Percentiles rank a stretch among this genome's conserved stretches.
Conservation (phyloP, 2,888 invertebrate species). For the Chouioia cunea region DNA sequence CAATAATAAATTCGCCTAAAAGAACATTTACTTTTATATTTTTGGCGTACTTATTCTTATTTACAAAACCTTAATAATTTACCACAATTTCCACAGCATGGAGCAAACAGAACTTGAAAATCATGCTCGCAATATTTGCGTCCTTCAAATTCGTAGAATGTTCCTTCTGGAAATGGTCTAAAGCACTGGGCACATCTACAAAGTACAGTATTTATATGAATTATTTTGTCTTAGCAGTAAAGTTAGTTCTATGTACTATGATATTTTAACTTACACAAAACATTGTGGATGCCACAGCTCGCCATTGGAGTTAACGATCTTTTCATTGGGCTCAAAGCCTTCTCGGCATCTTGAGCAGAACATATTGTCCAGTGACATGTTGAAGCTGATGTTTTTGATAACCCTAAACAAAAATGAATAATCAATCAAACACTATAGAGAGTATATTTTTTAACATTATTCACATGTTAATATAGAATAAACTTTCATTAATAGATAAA, state of each 20-base stretch:
- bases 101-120: constrained; percentile 96
- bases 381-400: constrained; percentile 41
- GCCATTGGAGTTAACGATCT: constrained; percentile 98
- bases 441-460: too few species aligned
- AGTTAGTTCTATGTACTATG: constrained; percentile 14
- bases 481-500: neutral
- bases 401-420: constrained; percentile 50
- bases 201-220: constrained; percentile 43
- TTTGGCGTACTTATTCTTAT: neutral
- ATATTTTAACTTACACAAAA: constrained; percentile 87
- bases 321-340: constrained; percentile 95
- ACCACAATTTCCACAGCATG: constrained; percentile 87
- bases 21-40: constrained; percentile 19
- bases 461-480: too few species aligned
- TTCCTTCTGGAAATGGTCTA: constrained; percentile 95
- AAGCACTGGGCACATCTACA: constrained; percentile 97
- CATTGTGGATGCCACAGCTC: constrained; percentile 99
- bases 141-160: constrained; percentile 99
- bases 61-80: constrained; percentile 46
- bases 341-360: constrained; percentile 95
- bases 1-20: constrained; percentile 94
- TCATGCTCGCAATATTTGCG: constrained; percentile 99
- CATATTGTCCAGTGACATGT: constrained; percentile 92
- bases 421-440: neutral
- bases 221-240: constrained; percentile 2